Conservation (phyloP, 2,113 vertebrate species). For the Ailurus styani region DNA sequence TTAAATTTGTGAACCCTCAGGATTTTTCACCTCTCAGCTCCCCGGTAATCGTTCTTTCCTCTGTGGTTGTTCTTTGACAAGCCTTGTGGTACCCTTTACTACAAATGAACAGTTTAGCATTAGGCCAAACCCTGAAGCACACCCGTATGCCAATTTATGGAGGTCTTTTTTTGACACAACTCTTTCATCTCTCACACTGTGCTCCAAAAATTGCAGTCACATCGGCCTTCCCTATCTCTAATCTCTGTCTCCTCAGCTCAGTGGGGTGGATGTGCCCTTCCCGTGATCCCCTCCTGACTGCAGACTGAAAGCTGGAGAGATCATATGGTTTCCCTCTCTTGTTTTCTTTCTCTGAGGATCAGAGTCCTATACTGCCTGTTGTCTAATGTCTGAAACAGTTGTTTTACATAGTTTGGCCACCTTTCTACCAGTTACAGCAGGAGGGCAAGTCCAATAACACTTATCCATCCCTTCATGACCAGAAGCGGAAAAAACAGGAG, state of each 20-base stretch:
- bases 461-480: neutral
- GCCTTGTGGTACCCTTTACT: rapidly evolving
- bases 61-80: neutral
- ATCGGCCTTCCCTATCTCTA: neutral
- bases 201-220: neutral
- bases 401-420: neutral
- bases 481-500: neutral
- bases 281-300: rapidly evolving
- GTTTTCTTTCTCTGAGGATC: neutral
- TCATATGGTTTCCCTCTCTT: neutral
- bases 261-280: rapidly evolving
- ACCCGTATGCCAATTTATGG: neutral
- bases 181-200: neutral
- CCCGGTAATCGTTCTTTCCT: neutral
- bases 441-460: neutral
- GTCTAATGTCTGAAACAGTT: neutral
- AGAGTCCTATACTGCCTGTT: neutral
- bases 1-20: neutral
- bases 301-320: neutral
- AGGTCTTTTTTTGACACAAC: neutral
- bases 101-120: neutral
- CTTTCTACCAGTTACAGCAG: neutral
- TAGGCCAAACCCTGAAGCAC: neutral
- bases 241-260: neutral
- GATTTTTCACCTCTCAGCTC: neutral